phyloP scores from a whole-genome alignment of 37 sponge, comb jelly and placozoan genomes.

The Crambe crambe region DNA sequence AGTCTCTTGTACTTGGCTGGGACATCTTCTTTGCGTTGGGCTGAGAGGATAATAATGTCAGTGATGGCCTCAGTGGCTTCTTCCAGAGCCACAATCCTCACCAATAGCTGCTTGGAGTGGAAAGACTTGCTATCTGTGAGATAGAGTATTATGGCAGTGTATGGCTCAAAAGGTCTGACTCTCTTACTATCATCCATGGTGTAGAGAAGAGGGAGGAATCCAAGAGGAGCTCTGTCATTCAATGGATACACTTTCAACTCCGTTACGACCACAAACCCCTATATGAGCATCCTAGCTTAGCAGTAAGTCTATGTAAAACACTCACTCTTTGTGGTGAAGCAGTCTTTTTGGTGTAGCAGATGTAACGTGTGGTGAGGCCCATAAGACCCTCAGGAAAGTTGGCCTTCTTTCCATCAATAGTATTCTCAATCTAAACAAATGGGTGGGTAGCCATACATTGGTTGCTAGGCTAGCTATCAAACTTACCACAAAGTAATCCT shows the following conservation, averaged over 20 bases:
- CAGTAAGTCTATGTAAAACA: no score
- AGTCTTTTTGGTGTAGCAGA: conserved; percentile 46
- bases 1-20: conserved; percentile 55
- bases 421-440: conserved; percentile 29
- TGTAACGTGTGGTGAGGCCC: conserved; percentile 35
- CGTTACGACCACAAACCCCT: conserved; percentile 55
- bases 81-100: conserved; percentile 37
- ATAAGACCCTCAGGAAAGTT: conserved; percentile 43
- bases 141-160: no score
- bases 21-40: conserved; percentile 39
- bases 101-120: conserved; percentile 31
- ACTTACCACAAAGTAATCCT: conserved; percentile 25
- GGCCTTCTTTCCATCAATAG: conserved; percentile 38
- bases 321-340: conserved; percentile 31
- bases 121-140: conserved; percentile 48
- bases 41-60: conserved; percentile 51
- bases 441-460: not conserved
- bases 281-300: not conserved
- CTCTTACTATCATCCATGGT: conserved; percentile 74
- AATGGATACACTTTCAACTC: conserved; percentile 44
- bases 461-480: not conserved
- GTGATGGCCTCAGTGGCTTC: conserved; percentile 29
- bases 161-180: no score
- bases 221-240: conserved; percentile 29
- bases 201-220: conserved; percentile 33